Percentiles rank a stretch among this genome's conserved stretches.
Evolutionary conservation across 1,140 invertebrate species (phyloP).

Genomic region (Fopius arisanus): DNA sequence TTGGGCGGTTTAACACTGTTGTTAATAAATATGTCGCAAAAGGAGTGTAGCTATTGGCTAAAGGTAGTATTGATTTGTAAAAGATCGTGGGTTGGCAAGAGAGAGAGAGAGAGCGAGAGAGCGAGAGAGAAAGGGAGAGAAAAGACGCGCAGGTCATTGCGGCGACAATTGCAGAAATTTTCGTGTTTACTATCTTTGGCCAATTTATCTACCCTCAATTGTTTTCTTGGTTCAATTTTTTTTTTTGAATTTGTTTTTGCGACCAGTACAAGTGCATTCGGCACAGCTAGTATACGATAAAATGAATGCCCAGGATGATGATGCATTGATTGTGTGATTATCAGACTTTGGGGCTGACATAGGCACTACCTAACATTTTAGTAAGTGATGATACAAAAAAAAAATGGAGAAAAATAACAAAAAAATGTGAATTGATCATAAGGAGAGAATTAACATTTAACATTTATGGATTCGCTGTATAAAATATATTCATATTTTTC

Average conservation of each 20-base stretch:
- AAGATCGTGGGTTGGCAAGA: conserved; percentile 6
- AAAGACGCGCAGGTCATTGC: conserved; percentile 10
- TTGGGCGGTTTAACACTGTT: conserved; percentile 52
- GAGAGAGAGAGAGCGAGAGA: neutral
- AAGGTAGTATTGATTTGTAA: conserved; percentile 38
- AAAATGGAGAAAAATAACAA: conserved; percentile 24
- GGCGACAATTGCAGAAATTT: neutral
- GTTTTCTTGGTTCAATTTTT: neutral
- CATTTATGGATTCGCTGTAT: conserved; percentile 44
- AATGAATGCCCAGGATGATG: conserved; percentile 34
- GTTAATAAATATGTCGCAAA: conserved; percentile 56
- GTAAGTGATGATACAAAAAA: conserved; percentile 49
- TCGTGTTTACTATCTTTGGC: conserved; percentile 43
- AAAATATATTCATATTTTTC: conserved; percentile 40
- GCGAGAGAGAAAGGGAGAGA: neutral
- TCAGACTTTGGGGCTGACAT: conserved; percentile 39
- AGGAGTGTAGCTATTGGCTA: conserved; percentile 38
- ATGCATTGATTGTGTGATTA: conserved; percentile 44
- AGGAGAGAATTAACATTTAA: conserved; percentile 43
- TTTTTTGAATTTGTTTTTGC: conserved; percentile 34
- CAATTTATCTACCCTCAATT: conserved; percentile 43
- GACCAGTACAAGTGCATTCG: conserved; percentile 66
- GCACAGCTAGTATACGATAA: conserved; percentile 67
- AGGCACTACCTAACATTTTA: conserved; percentile 61
- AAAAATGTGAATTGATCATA: conserved; percentile 27